Conservation (phyloP, 2,113 vertebrate species). For the Takifugu bimaculatus region DNA sequence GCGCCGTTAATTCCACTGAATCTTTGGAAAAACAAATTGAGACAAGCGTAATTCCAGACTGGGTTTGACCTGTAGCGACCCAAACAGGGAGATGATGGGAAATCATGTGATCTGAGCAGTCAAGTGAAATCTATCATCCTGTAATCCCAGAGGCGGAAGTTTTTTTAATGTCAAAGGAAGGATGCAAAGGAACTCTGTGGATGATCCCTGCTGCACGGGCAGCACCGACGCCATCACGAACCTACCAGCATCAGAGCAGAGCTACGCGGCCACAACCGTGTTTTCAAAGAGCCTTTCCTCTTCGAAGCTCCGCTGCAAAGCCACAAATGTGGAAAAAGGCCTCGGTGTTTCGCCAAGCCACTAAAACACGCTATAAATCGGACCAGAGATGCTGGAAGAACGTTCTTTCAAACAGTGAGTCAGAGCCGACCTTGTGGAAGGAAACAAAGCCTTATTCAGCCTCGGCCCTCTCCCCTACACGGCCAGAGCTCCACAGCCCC, state of each 20-base stretch:
- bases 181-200: background rate
- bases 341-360: conserved; percentile 35
- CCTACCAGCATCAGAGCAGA: conserved; percentile 13
- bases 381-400: conserved; percentile 20
- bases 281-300: conserved; percentile 19
- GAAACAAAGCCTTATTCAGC: conserved; percentile 7
- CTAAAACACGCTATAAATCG: conserved; percentile 51
- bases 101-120: background rate
- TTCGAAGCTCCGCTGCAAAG: conserved; percentile 34
- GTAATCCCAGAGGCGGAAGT: background rate
- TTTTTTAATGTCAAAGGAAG: background rate
- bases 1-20: conserved; percentile 11
- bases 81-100: background rate
- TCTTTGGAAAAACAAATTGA: conserved; percentile 6
- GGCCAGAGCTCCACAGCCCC: no score
- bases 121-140: background rate
- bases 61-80: conserved; percentile 8
- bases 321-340: conserved; percentile 53
- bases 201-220: no score
- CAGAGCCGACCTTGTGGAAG: conserved; percentile 10
- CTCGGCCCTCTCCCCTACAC: background rate
- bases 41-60: conserved; percentile 28
- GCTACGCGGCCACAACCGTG: background rate
- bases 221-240: background rate
- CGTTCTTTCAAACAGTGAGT: conserved; percentile 39